Evolutionary conservation across 2,113 vertebrate genomes (phyloP).

Genomic region (Gymnorhina tibicen): DNA sequence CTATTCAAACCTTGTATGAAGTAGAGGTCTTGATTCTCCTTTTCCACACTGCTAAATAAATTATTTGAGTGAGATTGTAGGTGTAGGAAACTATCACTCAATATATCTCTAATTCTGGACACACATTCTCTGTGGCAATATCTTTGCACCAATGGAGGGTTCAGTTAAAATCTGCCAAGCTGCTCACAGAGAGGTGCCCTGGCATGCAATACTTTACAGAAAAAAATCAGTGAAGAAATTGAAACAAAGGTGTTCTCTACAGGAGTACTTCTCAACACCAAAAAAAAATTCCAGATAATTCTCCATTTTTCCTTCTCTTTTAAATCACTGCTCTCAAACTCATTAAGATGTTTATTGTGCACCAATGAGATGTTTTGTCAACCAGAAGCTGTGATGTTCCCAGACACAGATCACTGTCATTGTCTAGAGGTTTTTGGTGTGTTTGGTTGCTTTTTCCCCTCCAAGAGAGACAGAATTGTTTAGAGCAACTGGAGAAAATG

Average conservation of each 20-base stretch:
- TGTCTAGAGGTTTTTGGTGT: not conserved
- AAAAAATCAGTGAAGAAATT: not conserved
- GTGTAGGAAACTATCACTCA: not conserved
- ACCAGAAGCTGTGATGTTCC: not conserved
- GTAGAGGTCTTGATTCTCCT: not conserved
- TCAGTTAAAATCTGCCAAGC: not conserved
- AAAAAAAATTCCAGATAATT: not conserved
- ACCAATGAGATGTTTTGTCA: not conserved
- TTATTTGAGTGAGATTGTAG: not conserved
- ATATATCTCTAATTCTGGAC: no score
- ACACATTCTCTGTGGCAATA: not conserved
- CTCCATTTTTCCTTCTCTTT: not conserved
- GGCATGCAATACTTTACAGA: fast-evolving
- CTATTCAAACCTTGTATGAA: not conserved
- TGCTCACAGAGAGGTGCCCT: not conserved
- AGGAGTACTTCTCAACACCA: not conserved
- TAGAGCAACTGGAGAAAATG: not conserved
- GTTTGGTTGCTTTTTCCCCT: not conserved
- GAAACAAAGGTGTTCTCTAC: not conserved
- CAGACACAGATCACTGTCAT: not conserved
- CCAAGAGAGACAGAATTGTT: not conserved
- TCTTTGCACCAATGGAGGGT: not conserved
- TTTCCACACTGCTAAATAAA: not conserved
- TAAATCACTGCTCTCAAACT: not conserved
- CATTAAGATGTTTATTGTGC: not conserved